A percentile compares a stretch with the other conserved stretches of the same genome.
Evolutionary conservation across 1,140 invertebrate species (phyloP).

Genomic region (Sitodiplosis mosellana): DNA sequence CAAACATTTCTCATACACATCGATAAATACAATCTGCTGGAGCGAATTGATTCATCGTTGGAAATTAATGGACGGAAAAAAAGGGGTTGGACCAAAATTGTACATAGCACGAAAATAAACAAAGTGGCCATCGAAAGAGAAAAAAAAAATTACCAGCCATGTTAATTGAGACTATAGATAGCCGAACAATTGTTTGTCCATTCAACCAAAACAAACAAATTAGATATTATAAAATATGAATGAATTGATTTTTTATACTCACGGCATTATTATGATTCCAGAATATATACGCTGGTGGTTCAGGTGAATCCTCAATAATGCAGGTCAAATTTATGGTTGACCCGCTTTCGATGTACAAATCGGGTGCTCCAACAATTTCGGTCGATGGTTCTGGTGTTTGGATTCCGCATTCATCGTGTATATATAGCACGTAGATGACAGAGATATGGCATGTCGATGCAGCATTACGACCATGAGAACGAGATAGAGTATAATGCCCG

Average conservation of each 20-base stretch:
- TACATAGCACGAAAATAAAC: too few species aligned
- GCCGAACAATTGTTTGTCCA: too few species aligned
- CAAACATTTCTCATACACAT: too few species aligned
- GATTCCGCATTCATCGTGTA: background rate
- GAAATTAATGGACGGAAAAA: too few species aligned
- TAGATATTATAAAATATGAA: background rate
- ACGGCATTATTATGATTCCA: constrained; percentile 83
- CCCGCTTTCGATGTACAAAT: constrained; percentile 76
- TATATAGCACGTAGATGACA: background rate
- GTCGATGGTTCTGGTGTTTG: constrained; percentile 65
- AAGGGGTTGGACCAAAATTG: too few species aligned
- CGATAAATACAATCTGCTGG: too few species aligned
- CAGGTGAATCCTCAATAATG: constrained; percentile 71
- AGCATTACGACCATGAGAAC: constrained; percentile 7
- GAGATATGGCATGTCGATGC: constrained; percentile 4
- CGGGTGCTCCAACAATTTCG: constrained; percentile 72
- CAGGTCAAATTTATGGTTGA: constrained; percentile 89
- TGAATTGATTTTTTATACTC: constrained; percentile 19
- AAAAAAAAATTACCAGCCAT: too few species aligned
- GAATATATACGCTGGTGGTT: constrained; percentile 81
- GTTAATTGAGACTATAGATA: too few species aligned
- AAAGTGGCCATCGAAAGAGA: too few species aligned
- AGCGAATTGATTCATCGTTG: too few species aligned
- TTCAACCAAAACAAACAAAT: background rate
- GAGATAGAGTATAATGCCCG: too few species aligned